phyloP scores from a whole-genome alignment of 2,888 invertebrate species.

The Pemphredon lugubris region DNA sequence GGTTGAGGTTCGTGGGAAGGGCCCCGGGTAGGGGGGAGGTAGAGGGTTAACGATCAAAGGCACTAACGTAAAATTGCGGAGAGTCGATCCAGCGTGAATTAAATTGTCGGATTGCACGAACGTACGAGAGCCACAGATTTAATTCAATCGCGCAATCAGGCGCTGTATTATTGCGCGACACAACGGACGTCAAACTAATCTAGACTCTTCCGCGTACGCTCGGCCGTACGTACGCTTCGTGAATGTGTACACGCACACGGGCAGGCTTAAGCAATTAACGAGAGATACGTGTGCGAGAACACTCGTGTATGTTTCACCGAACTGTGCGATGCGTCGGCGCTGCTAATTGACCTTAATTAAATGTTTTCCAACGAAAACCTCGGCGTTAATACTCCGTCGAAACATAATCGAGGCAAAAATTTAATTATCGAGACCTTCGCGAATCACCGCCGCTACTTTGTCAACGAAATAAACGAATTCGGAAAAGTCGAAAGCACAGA shows the following conservation, averaged over 20 bases:
- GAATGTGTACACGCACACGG: neutral
- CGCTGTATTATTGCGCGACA: slow-evolving; percentile 35
- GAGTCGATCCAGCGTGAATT: neutral
- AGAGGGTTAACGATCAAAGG: neutral
- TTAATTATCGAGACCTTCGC: neutral
- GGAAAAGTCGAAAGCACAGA: too few species aligned
- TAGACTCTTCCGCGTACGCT: neutral
- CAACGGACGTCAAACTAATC: slow-evolving; percentile 36
- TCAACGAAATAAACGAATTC: neutral
- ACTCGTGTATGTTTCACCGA: neutral
- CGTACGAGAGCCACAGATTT: slow-evolving; percentile 36
- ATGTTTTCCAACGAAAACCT: neutral
- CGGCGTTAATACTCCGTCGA: neutral
- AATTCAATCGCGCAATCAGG: slow-evolving; percentile 56
- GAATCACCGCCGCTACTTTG: neutral
- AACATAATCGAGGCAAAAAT: neutral
- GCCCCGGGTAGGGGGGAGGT: too few species aligned
- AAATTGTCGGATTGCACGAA: slow-evolving; percentile 15
- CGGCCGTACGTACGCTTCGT: too few species aligned
- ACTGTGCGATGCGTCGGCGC: neutral
- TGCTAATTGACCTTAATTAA: slow-evolving; percentile 11
- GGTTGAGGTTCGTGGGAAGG: too few species aligned
- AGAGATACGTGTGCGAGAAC: slow-evolving; percentile 7
- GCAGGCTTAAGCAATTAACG: slow-evolving; percentile 40
- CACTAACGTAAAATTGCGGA: neutral